These are phyloP conservation scores for Acanthoscelides obtectus DNA, from an alignment of 2,888 invertebrate species.

Conservation along the genomic window DNA sequence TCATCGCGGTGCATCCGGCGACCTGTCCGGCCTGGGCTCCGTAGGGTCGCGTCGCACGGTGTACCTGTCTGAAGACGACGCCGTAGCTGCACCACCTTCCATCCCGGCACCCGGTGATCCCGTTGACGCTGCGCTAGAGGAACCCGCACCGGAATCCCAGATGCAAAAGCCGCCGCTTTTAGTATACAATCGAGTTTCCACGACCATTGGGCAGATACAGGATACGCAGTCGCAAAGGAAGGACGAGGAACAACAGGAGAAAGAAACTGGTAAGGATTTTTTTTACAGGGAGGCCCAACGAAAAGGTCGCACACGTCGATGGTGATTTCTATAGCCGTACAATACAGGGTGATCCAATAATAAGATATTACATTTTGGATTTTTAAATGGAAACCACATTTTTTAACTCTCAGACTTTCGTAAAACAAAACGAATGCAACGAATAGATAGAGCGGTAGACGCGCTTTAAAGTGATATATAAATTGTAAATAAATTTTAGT, in stretches of 20 bases:
- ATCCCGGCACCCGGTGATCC: conserved; percentile 29
- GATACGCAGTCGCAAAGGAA: conserved; percentile 36
- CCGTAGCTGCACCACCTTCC: conserved; percentile 23
- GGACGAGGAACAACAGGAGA: not conserved
- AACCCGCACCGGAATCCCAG: not conserved
- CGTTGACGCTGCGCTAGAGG: conserved; percentile 21
- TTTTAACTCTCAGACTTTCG: too few relatives aligned
- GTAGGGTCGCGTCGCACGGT: conserved; percentile 81
- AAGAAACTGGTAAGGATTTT: not conserved
- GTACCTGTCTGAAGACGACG: conserved; percentile 66
- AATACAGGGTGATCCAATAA: too few relatives aligned
- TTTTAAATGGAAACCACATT: too few relatives aligned
- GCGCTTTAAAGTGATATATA: too few relatives aligned
- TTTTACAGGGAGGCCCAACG: too few relatives aligned
- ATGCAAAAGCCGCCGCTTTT: conserved; percentile 58
- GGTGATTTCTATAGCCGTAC: too few relatives aligned
- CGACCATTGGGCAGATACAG: conserved; percentile 55
- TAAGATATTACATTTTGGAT: too few relatives aligned
- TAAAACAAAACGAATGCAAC: too few relatives aligned
- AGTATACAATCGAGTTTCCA: conserved; percentile 72
- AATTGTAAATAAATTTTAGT: too few relatives aligned
- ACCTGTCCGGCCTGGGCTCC: conserved; percentile 65
- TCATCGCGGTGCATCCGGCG: conserved; percentile 41
- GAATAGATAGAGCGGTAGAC: too few relatives aligned
- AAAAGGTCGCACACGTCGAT: too few relatives aligned